phyloP scores from a whole-genome alignment of 2,113 vertebrate species.

The Paramormyrops kingsleyae region DNA sequence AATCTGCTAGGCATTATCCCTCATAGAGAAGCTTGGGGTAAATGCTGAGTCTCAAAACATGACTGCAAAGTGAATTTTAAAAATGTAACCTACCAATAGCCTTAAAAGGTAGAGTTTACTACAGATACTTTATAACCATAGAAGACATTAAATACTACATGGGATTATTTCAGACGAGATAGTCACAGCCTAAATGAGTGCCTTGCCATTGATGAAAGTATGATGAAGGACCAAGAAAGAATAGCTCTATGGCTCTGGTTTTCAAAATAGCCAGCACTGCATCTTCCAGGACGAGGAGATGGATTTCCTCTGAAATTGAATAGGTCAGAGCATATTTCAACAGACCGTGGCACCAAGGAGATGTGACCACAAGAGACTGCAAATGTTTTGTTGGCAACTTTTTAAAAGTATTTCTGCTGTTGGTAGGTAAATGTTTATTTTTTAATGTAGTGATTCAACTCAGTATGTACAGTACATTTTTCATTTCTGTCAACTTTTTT shows the following conservation, averaged over 20 bases:
- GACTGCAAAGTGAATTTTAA: not conserved
- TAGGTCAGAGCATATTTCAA: not conserved
- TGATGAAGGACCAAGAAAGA: not conserved
- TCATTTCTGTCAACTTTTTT: not conserved
- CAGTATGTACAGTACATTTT: not conserved
- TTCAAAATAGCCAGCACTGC: not conserved
- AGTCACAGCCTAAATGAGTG: not conserved
- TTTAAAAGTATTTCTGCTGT: not conserved
- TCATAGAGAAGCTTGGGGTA: not conserved
- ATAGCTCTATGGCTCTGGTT: not conserved
- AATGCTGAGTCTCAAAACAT: not conserved
- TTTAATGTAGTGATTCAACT: not conserved
- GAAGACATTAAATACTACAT: not conserved
- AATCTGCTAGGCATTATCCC: not conserved
- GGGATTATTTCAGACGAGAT: not conserved
- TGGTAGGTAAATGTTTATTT: not conserved
- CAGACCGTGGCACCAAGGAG: not conserved
- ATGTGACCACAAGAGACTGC: not conserved
- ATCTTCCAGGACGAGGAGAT: not conserved
- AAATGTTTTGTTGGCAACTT: not conserved
- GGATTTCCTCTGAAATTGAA: not conserved
- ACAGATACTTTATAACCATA: not conserved
- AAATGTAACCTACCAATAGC: not conserved
- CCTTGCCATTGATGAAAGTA: not conserved
- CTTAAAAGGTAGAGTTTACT: not conserved